Percentiles rank a stretch among this genome's conserved stretches.
phyloP scores from a whole-genome alignment of 2,888 invertebrate species.

The Polydrusus tereticollis region DNA sequence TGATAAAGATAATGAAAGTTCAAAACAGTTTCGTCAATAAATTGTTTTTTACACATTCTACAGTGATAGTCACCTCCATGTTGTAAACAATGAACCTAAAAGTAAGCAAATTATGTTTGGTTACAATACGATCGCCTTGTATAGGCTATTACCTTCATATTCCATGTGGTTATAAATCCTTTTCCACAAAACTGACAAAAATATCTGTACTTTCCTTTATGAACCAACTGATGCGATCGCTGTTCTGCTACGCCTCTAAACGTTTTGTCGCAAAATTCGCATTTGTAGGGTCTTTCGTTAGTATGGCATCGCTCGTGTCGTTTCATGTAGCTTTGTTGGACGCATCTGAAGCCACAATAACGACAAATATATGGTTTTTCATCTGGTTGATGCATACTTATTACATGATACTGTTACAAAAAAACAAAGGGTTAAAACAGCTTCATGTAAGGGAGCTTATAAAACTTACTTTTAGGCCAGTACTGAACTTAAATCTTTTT shows the following conservation, averaged over 20 bases:
- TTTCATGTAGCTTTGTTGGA: neutral
- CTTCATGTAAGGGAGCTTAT: neutral
- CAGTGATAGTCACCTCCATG: neutral
- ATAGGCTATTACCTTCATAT: constrained; percentile 15
- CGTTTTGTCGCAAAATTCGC: neutral
- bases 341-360: constrained; percentile 9
- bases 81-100: constrained; percentile 6
- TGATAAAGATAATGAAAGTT: constrained; percentile 2
- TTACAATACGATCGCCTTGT: no score
- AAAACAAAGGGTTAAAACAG: neutral
- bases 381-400: neutral
- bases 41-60: neutral
- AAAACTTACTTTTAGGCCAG: neutral
- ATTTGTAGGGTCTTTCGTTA: constrained; percentile 18
- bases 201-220: neutral
- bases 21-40: constrained; percentile 7
- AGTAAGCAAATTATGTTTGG: neutral
- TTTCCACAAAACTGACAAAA: neutral
- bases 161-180: constrained; percentile 9
- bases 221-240: neutral
- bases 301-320: constrained; percentile 22
- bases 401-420: constrained; percentile 17
- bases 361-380: neutral
- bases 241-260: constrained; percentile 3
- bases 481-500: constrained; percentile 4